Conservation (phyloP, 2,888 invertebrate genomes). For the Drosophila mayaguana region DNA sequence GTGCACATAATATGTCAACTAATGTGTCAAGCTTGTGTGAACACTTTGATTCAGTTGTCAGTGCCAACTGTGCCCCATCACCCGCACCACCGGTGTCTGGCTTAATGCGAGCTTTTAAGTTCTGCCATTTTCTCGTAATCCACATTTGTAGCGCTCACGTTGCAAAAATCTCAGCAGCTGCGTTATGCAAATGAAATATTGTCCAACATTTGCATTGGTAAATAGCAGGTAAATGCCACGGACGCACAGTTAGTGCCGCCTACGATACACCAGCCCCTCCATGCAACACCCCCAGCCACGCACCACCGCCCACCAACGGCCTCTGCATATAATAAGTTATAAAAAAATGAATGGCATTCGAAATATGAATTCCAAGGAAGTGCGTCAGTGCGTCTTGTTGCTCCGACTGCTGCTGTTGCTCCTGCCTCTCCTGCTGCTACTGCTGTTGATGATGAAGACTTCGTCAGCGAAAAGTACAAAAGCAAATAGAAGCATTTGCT, state of each 20-base stretch:
- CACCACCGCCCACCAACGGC: neutral
- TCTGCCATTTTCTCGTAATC: conserved; percentile 25
- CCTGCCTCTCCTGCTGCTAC: neutral
- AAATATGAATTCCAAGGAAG: conserved; percentile 51
- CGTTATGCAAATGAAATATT: conserved; percentile 69
- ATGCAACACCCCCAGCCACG: neutral
- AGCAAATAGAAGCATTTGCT: neutral
- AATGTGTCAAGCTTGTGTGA: conserved; percentile 17
- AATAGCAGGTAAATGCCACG: conserved; percentile 56
- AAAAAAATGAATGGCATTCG: conserved; percentile 40
- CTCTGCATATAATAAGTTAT: conserved; percentile 38
- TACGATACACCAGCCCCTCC: neutral
- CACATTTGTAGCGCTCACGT: conserved; percentile 15
- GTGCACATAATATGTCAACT: conserved; percentile 16
- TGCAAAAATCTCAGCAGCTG: conserved; percentile 42
- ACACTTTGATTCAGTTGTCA: conserved; percentile 10
- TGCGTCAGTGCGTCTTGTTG: conserved; percentile 27
- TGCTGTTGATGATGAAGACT: conserved; percentile 31
- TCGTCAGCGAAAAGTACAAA: conserved; percentile 32
- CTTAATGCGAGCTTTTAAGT: conserved; percentile 21
- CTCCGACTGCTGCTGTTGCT: conserved; percentile 15
- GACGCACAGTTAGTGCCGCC: conserved; percentile 10
- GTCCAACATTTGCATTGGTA: conserved; percentile 53
- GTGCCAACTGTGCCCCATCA: neutral
- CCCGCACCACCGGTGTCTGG: neutral